Base-by-base conservation (phyloP, 2,113 vertebrate genomes). In the Prietella phreatophila region DNA sequence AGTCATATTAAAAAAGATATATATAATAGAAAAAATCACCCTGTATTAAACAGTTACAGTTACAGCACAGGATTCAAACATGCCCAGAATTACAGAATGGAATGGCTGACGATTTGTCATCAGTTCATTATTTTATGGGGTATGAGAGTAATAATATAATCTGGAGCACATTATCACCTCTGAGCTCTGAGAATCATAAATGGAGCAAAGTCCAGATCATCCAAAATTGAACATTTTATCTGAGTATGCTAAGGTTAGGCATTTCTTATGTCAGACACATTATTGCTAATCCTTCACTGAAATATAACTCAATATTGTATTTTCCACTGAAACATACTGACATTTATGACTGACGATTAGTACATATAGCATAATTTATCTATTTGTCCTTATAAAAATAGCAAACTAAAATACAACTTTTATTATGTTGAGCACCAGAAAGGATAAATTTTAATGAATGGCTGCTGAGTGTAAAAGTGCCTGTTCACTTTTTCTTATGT, bases 101-200 rank as follows among this genome's bases (percentile, higher is more conserved):
- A 84, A 86, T 33, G 36, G 22, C 80, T 69, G 88, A 86, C 56
- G 56, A 76, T 87, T 87, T 87, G 88, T 85, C 83, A 88, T 88
- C 30, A 50, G 53, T 82, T 79, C 15, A 33, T 89, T 69, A 78
- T 90, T 88, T 87, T 87, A 85, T 86, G 81, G 81, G 60, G 84
- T 71, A 84, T 85, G 42, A 33, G 84, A 81, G 78, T 89, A 82
- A 89, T 76, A 82, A 30, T 88, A 69, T 81, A 86, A 90, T 88
- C 86, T 89, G 86, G 78, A 90, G 85, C 82, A 88, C 88, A 85
- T 89, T 90, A 79, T 65, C 81, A 84, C 82, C 82, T 87, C 84
- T 75, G 76, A 85, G 75, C 75, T 78, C 71, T n/a, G 50, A 69
- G 83, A 56, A 53, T 81, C 61, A 85, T 47, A 61, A 58, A 60